phyloP scores from a whole-genome alignment of 2,888 invertebrate genomes.

The Brassicogethes aeneus region DNA sequence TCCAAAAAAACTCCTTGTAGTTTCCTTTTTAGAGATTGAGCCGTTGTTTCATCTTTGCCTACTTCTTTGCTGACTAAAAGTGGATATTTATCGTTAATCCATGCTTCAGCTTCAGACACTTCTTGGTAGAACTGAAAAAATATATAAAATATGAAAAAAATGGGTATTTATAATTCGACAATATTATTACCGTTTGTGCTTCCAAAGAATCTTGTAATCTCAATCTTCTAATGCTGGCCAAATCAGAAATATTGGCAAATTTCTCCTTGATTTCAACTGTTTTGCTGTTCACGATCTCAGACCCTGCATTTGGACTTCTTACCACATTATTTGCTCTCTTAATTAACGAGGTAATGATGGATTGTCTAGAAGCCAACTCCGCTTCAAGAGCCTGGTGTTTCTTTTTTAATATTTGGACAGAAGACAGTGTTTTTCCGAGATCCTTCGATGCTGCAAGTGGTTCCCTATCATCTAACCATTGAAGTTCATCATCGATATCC shows the following conservation, averaged over 20 bases:
- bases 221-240: conserved; percentile 61
- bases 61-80: conserved; percentile 67
- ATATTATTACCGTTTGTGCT: conserved; percentile 60
- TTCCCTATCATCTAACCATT: conserved; percentile 80
- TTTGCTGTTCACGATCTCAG: conserved; percentile 60
- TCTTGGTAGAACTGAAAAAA: conserved; percentile 72
- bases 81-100: conserved; percentile 80
- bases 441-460: conserved; percentile 62
- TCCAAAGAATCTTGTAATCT: conserved; percentile 74
- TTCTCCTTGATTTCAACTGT: conserved; percentile 60
- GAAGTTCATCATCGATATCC: conserved; percentile 87
- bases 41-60: conserved; percentile 90
- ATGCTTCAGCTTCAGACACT: conserved; percentile 83
- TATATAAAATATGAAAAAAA: conserved; percentile 2
- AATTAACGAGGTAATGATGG: conserved; percentile 65
- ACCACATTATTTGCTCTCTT: conserved; percentile 71
- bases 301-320: conserved; percentile 78
- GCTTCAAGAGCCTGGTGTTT: conserved; percentile 89
- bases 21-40: conserved; percentile 71
- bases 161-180: no score
- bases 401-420: conserved; percentile 85
- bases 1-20: conserved; percentile 78
- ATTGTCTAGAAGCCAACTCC: conserved; percentile 80
- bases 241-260: conserved; percentile 60
- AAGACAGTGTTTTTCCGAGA: conserved; percentile 50